Evolutionary conservation across 1,140 invertebrate genomes (phyloP).

Genomic region (Leptoteleia sp.): DNA sequence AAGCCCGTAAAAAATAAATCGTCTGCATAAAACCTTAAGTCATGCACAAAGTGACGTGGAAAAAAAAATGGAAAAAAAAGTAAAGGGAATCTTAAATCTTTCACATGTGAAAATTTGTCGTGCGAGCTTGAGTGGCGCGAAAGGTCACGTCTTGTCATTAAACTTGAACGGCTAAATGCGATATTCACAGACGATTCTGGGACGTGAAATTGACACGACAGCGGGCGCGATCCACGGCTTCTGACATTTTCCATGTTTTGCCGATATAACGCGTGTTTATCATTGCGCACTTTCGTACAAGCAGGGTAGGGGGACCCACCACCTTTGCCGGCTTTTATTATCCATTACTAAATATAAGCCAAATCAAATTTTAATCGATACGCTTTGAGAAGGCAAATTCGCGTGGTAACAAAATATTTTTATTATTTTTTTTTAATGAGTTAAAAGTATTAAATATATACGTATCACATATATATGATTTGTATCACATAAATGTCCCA

Average conservation of each 20-base stretch:
- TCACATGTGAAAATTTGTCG: slow-evolving; percentile 15
- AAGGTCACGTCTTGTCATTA: slow-evolving; percentile 44
- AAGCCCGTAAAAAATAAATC: slow-evolving; percentile 21
- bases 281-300: slow-evolving; percentile 6
- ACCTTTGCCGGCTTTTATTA: slow-evolving; percentile 44
- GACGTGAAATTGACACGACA: slow-evolving; percentile 8
- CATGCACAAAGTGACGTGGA: slow-evolving; percentile 4
- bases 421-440: too few species aligned
- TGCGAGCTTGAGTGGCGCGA: slow-evolving; percentile 7
- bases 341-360: slow-evolving; percentile 46
- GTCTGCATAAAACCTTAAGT: slow-evolving; percentile 10
- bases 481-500: too few species aligned
- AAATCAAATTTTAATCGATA: slow-evolving; percentile 40
- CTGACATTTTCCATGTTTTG: slow-evolving; percentile 23
- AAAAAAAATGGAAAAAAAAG: too few species aligned
- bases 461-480: too few species aligned
- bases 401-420: too few species aligned
- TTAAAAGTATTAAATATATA: too few species aligned
- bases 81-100: slow-evolving; percentile 26
- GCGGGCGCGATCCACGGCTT: background rate
- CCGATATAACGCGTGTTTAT: slow-evolving; percentile 13
- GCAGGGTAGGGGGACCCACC: slow-evolving; percentile 5
- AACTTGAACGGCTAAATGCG: slow-evolving; percentile 26
- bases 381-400: too few species aligned
- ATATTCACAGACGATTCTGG: slow-evolving; percentile 13